Percentiles rank a stretch among this genome's conserved stretches.
These are phyloP conservation scores for Teleogryllus occipitalis DNA, from an alignment of 1,140 invertebrate species.

Conservation along the genomic window DNA sequence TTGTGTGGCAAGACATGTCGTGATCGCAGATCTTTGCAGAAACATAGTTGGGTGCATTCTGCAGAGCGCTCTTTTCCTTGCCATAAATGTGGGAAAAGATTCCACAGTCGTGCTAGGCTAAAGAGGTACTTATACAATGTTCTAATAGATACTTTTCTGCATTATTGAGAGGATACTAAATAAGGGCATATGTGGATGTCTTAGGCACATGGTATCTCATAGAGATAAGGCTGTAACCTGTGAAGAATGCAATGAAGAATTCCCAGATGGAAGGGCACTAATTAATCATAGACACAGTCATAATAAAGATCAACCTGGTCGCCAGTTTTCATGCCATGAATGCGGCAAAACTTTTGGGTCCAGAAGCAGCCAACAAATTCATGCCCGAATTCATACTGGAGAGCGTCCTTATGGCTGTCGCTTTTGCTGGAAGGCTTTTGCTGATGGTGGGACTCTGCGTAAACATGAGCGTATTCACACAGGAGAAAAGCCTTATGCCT, in stretches of 20 bases:
- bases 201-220: constrained; percentile 56
- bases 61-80: constrained; percentile 49
- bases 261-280: constrained; percentile 56
- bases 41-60: constrained; percentile 55
- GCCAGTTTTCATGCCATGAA: constrained; percentile 73
- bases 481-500: constrained; percentile 90
- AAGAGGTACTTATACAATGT: constrained; percentile 33
- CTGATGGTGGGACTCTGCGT: constrained; percentile 91
- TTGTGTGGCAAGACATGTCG: constrained; percentile 55
- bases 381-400: constrained; percentile 79
- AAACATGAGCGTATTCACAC: constrained; percentile 98
- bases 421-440: constrained; percentile 98
- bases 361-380: constrained; percentile 86
- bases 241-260: constrained; percentile 61
- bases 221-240: constrained; percentile 59
- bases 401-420: constrained; percentile 81
- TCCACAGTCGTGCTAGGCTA: constrained; percentile 56
- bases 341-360: constrained; percentile 79
- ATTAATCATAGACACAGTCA: constrained; percentile 51
- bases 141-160: not conserved
- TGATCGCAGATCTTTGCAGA: constrained; percentile 54
- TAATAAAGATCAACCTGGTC: constrained; percentile 46
- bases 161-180: not conserved
- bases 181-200: not conserved
- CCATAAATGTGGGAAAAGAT: constrained; percentile 56